phyloP scores from a whole-genome alignment of 2,113 vertebrate species.

The Catharus bicknelli region DNA sequence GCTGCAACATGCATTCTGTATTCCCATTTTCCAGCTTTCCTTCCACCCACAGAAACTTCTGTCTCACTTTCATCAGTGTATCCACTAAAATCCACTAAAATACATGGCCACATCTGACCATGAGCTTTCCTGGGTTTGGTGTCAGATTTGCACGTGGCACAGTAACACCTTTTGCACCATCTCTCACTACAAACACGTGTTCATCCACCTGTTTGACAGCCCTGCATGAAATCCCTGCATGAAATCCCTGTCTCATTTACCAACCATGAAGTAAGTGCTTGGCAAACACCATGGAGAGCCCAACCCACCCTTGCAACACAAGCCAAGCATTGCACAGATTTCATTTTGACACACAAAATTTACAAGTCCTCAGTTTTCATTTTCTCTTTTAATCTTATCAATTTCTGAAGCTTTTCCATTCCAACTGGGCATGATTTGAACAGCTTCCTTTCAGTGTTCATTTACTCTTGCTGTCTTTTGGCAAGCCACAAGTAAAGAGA shows the following conservation, averaged over 20 bases:
- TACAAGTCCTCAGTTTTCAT: not conserved
- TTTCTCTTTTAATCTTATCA: not conserved
- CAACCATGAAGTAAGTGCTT: not conserved
- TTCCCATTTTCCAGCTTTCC: not conserved
- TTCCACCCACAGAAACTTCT: not conserved
- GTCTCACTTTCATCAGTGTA: not conserved
- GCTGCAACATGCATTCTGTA: not conserved
- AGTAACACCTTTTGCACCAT: not conserved
- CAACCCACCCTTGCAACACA: not conserved
- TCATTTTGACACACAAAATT: not conserved
- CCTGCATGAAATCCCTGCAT: not conserved
- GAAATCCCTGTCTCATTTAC: not conserved
- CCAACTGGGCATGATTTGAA: not conserved
- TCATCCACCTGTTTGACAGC: not conserved
- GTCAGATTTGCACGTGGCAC: not conserved
- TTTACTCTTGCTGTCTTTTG: not conserved
- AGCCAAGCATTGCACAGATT: not conserved
- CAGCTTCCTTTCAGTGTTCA: accelerated
- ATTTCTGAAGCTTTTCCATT: not conserved
- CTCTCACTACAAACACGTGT: accelerated
- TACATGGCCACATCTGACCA: not conserved
- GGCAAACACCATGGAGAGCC: not conserved
- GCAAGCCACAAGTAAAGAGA: not conserved
- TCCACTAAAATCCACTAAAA: not conserved
- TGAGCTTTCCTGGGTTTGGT: not conserved